A percentile compares a stretch with the other conserved stretches of the same genome.
Evolutionary conservation across 23 tunicate genomes (phyloP).

Genomic region (Pegea sp.): DNA sequence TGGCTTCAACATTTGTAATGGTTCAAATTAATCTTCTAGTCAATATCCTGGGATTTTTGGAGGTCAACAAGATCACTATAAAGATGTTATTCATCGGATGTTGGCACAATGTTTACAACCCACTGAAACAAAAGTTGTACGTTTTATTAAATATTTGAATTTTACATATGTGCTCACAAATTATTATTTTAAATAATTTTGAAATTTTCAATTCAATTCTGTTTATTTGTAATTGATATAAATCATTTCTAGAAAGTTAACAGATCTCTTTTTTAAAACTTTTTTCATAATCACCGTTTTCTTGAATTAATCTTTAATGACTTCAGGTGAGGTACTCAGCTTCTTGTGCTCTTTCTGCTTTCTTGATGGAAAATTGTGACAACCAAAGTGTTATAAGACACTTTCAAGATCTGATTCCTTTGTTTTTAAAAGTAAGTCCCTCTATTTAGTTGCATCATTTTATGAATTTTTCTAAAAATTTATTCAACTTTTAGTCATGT

Average conservation of each 20-base stretch:
- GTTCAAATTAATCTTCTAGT: slow-evolving; percentile 12
- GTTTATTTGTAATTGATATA: not conserved
- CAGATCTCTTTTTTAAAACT: not conserved
- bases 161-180: too few relatives aligned
- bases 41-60: slow-evolving; percentile 97
- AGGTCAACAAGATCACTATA: slow-evolving; percentile 73
- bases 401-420: slow-evolving; percentile 58
- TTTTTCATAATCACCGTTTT: not conserved
- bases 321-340: slow-evolving; percentile 35
- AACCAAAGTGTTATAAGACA: slow-evolving; percentile 23
- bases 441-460: not conserved
- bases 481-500: slow-evolving; percentile 21
- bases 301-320: not conserved
- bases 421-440: slow-evolving; percentile 29
- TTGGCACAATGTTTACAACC: slow-evolving; percentile 59
- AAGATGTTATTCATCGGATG: slow-evolving; percentile 69
- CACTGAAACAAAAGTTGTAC: slow-evolving; percentile 25
- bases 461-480: not conserved
- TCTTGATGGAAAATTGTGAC: slow-evolving; percentile 22
- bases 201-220: too few relatives aligned
- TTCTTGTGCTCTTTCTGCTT: slow-evolving; percentile 48
- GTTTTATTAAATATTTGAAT: not conserved
- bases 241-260: not conserved
- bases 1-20: not conserved
- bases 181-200: too few relatives aligned